Evolutionary conservation across 2,888 invertebrate genomes (phyloP).

Genomic region (Quadriops clusia): DNA sequence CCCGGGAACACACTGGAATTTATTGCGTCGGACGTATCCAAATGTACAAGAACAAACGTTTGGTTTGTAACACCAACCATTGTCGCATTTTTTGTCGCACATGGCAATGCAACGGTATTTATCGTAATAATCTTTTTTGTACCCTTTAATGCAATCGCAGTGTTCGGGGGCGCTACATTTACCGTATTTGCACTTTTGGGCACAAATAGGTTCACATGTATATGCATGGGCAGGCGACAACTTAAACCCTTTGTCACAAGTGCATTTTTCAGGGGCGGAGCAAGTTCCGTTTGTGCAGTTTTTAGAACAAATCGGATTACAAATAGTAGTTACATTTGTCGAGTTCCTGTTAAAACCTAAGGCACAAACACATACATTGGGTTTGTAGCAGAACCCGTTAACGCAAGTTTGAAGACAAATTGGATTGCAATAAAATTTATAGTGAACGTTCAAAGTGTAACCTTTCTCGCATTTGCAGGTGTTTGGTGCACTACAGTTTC

Average conservation of each 20-base stretch:
- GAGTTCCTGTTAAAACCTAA: slow-evolving; percentile 6
- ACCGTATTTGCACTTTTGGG: neutral
- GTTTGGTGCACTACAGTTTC: neutral
- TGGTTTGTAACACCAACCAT: slow-evolving; percentile 1
- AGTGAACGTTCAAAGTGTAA: slow-evolving; percentile 3
- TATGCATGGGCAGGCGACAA: neutral
- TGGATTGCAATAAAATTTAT: slow-evolving; percentile 9
- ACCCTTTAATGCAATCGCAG: slow-evolving; percentile 26
- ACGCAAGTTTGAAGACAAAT: slow-evolving; percentile 11
- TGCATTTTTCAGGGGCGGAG: slow-evolving; percentile 13
- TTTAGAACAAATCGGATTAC: slow-evolving; percentile 19
- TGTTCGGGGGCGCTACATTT: neutral
- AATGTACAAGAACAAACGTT: slow-evolving; percentile 5
- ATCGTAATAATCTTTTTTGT: neutral
- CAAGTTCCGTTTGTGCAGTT: slow-evolving; percentile 19
- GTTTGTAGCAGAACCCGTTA: slow-evolving; percentile 20
- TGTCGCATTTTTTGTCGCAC: neutral
- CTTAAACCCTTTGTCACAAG: slow-evolving; percentile 4
- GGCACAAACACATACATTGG: slow-evolving; percentile 8
- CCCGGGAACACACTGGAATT: slow-evolving; percentile 17
- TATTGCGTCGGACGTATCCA: slow-evolving; percentile 13
- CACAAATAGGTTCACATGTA: slow-evolving; percentile 3
- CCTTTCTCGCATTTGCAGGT: slow-evolving; percentile 4
- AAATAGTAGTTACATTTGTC: slow-evolving; percentile 8
- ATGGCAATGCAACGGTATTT: neutral